These are phyloP conservation scores for Stichodactyla helianthus DNA, from an alignment of 64 coral and sea anemone species.

Conservation along the genomic window DNA sequence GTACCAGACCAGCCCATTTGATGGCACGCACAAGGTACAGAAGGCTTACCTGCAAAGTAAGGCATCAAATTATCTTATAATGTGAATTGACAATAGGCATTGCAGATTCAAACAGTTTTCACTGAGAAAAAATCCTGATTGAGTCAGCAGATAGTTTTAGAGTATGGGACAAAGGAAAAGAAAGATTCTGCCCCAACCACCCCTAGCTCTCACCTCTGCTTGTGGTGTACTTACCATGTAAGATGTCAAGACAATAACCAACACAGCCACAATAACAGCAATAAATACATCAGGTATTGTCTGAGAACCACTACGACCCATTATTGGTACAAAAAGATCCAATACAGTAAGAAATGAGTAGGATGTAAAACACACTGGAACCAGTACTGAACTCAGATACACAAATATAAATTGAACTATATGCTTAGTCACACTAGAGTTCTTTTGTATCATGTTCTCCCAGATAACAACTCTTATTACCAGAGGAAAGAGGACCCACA, in stretches of 20 bases:
- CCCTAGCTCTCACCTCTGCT: background rate
- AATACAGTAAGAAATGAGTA: constrained; percentile 41
- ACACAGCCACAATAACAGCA: constrained; percentile 53
- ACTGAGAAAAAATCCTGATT: too few species aligned
- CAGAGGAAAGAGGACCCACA: constrained; percentile 71
- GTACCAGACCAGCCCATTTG: constrained; percentile 45
- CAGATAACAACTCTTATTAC: constrained; percentile 64
- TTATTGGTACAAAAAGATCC: constrained; percentile 82
- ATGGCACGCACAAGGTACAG: constrained; percentile 60
- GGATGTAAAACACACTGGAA: constrained; percentile 56
- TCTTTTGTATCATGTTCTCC: constrained; percentile 56
- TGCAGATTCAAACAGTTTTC: too few species aligned
- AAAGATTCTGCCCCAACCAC: too few species aligned
- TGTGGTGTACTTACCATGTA: constrained; percentile 67
- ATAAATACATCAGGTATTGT: constrained; percentile 79
- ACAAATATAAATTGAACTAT: constrained; percentile 22
- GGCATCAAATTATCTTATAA: background rate
- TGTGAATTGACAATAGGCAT: too few species aligned
- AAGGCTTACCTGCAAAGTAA: constrained; percentile 60
- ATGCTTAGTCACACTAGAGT: background rate
- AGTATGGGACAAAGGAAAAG: too few species aligned
- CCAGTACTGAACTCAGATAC: constrained; percentile 33
- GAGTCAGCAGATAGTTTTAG: too few species aligned
- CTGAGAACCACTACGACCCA: constrained; percentile 69
- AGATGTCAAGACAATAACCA: constrained; percentile 56